These are phyloP conservation scores for Tetranychus piercei DNA, from an alignment of 2,888 invertebrate genomes.

Conservation along the genomic window DNA sequence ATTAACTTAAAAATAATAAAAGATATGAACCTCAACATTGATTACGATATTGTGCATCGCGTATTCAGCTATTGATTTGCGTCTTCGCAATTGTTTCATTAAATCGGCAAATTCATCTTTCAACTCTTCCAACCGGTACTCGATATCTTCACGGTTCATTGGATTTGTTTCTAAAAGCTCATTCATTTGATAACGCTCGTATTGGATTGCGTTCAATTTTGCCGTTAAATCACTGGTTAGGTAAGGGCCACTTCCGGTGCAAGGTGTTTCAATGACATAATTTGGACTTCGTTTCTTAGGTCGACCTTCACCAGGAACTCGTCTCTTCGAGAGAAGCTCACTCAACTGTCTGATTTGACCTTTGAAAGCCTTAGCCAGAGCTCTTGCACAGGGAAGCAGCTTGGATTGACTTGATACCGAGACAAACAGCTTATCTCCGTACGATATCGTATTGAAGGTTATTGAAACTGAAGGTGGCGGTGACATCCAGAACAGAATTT, in stretches of 20 bases:
- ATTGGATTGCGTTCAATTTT: slow-evolving; percentile 32
- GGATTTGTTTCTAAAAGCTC: slow-evolving; percentile 26
- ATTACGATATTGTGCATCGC: slow-evolving; percentile 24
- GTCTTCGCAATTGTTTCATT: slow-evolving; percentile 33
- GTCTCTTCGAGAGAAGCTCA: slow-evolving; percentile 23
- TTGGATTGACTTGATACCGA: slow-evolving; percentile 34
- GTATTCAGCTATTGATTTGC: slow-evolving; percentile 31
- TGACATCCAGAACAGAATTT: slow-evolving; percentile 35
- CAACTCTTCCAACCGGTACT: slow-evolving; percentile 30
- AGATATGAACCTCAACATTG: slow-evolving; percentile 24
- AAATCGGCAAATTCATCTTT: slow-evolving; percentile 35
- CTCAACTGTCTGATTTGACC: slow-evolving; percentile 22
- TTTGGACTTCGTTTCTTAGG: neutral
- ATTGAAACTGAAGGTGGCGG: slow-evolving; percentile 36
- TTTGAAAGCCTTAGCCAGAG: slow-evolving; percentile 15
- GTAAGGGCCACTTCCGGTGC: slow-evolving; percentile 13
- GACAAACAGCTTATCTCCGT: slow-evolving; percentile 38
- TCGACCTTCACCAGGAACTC: slow-evolving; percentile 25
- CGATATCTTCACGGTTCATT: slow-evolving; percentile 22
- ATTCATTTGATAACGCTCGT: slow-evolving; percentile 31
- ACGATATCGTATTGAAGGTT: slow-evolving; percentile 39
- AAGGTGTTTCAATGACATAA: neutral
- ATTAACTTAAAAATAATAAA: neutral
- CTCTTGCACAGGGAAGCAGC: slow-evolving; percentile 17
- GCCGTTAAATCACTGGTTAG: slow-evolving; percentile 29